phyloP scores from a whole-genome alignment of 2,797 vertebrate species.

The Microhierax caerulescens region DNA sequence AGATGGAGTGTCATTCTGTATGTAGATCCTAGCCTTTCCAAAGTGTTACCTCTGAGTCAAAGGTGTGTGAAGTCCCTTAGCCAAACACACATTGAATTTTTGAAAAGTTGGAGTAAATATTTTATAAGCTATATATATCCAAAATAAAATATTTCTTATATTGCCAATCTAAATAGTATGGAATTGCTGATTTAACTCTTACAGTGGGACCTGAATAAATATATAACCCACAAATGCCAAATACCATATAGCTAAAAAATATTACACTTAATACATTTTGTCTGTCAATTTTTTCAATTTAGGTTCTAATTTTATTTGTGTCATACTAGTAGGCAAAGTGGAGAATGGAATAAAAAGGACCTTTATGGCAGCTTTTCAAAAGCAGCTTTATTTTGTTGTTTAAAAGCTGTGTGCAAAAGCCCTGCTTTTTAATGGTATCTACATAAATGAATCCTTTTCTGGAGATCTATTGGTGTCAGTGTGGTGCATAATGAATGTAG shows the following conservation, averaged over 20 bases:
- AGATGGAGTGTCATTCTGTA: not conserved
- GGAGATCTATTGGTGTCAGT: not conserved
- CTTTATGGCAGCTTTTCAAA: conserved; percentile 36
- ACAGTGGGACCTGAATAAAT: not conserved
- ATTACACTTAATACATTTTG: conserved; percentile 4
- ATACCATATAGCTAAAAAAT: not conserved
- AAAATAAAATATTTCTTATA: conserved; percentile 41
- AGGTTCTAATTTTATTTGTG: conserved; percentile 30
- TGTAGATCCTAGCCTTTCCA: not conserved
- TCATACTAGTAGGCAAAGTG: not conserved
- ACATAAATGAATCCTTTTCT: not conserved
- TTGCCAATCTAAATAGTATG: conserved; percentile 47
- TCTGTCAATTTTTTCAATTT: not conserved
- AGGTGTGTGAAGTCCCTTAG: conserved; percentile 6
- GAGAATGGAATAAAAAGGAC: conserved; percentile 13
- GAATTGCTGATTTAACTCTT: conserved; percentile 51
- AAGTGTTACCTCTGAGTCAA: not conserved
- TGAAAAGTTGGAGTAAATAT: conserved; percentile 52
- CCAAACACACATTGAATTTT: conserved; percentile 32
- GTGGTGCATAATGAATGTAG: not conserved
- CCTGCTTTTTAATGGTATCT: not conserved
- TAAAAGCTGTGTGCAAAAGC: not conserved
- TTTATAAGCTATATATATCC: conserved; percentile 49
- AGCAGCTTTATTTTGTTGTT: conserved; percentile 17
- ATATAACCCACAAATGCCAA: not conserved